Base-by-base conservation (phyloP, 2,888 invertebrate genomes). In the Lamproptera curius region DNA sequence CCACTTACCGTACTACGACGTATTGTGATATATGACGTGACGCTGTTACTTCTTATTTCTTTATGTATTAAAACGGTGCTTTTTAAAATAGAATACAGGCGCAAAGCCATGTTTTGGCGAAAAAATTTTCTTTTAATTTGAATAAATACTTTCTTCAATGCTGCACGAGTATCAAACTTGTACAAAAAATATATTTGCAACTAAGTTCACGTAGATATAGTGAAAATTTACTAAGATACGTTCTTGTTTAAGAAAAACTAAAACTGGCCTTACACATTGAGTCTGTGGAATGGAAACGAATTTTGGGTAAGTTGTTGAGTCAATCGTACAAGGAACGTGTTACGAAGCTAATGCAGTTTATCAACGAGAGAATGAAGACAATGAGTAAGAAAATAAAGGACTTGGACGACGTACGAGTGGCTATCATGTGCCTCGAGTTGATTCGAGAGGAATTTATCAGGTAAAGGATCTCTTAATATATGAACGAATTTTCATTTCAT, bases 371-470 rank as follows among this genome's bases (percentile, higher is more conserved):
- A 56, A 91, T 92, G 73, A 94, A 93, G 65, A 89, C 92, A 16
- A 81, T 95, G 61, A 71, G 78, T 8, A 92, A 93, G 58, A 90
- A 90, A 16, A 91, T 96, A 17, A 92, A 92, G 61, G 95, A 95
- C 74, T 82, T 94, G 53, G 94, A 94, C 58, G 94, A 94, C 62
- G 94, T 94, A 42, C 90, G 95, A 62, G 73, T 93, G 16, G 94
- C 94, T 1, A 96, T 97, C 95, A 79, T 90, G 61, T 94, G 95
- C 53, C 85, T 96, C 41, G 91, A 91, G 60, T 86, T 90, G 54
- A 92, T 97, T 53, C 87, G 95, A 39, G 92, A 95, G 47, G 92
- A 93, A 63, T 94, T 93, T 63, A 94, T 95, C 61, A 90, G 91
- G 76, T 89, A 62, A 57, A 47, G 16, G 35, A 9, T 23, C 38